Conservation (phyloP, 2,888 invertebrate genomes). For the Pyrochroa serraticornis region DNA sequence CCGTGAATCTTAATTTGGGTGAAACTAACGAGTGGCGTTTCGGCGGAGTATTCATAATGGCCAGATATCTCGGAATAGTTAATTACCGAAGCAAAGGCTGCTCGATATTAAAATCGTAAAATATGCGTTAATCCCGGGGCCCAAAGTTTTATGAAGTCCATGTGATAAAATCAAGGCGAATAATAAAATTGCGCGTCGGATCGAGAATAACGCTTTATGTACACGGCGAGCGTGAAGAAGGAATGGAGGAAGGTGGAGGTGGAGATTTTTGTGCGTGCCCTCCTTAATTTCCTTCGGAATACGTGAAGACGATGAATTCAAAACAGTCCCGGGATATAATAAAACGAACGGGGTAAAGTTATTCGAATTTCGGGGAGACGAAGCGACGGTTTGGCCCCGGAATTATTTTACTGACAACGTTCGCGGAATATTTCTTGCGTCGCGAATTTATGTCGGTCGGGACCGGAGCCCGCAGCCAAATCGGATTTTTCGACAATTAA, state of each 20-base stretch:
- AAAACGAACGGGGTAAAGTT: slow-evolving; percentile 40
- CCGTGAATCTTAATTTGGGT: slow-evolving; percentile 25
- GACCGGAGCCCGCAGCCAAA: neutral
- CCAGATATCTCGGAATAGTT: slow-evolving; percentile 50
- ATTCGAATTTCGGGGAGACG: slow-evolving; percentile 10
- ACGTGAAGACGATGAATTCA: slow-evolving; percentile 48
- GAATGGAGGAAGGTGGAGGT: slow-evolving; percentile 12
- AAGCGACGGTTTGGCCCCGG: neutral
- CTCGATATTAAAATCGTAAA: slow-evolving; percentile 54
- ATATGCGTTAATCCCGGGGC: slow-evolving; percentile 54
- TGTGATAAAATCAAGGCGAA: slow-evolving; percentile 54
- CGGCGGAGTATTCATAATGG: slow-evolving; percentile 37
- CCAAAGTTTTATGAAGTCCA: slow-evolving; percentile 55
- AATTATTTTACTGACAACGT: slow-evolving; percentile 4
- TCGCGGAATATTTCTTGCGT: slow-evolving; percentile 1
- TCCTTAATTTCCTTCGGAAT: slow-evolving; percentile 49
- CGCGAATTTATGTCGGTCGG: slow-evolving; percentile 1
- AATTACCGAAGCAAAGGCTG: slow-evolving; percentile 49
- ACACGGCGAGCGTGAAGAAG: slow-evolving; percentile 5
- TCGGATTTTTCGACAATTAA: neutral
- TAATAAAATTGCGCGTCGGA: slow-evolving; percentile 55
- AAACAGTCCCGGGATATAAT: slow-evolving; percentile 39
- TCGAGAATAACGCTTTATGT: slow-evolving; percentile 46
- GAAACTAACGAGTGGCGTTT: slow-evolving; percentile 29
- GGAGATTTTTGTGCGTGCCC: slow-evolving; percentile 49